Percentiles rank a stretch among this genome's conserved stretches.
These are phyloP conservation scores for Pseudonaja textilis DNA, from an alignment of 2,113 vertebrate species.

Conservation along the genomic window DNA sequence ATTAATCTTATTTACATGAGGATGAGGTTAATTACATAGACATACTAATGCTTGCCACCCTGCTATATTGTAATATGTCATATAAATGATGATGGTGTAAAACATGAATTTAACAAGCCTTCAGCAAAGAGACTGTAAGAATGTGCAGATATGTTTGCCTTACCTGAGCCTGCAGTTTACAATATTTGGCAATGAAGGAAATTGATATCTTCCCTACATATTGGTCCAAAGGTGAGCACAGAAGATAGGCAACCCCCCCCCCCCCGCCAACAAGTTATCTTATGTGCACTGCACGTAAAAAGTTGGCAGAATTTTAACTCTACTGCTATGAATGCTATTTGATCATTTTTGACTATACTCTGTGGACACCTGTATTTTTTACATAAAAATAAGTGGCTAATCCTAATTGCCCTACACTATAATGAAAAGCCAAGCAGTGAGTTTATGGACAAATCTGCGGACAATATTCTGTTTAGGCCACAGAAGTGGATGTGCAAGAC, in stretches of 20 bases:
- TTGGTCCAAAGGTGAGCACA: neutral
- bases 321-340: neutral
- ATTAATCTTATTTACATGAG: conserved; percentile 68
- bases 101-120: conserved; percentile 29
- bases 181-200: neutral
- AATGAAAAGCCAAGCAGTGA: neutral
- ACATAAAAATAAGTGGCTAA: neutral
- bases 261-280: neutral
- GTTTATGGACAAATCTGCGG: neutral
- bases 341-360: neutral
- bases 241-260: neutral
- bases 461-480: neutral
- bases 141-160: neutral
- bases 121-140: conserved; percentile 36
- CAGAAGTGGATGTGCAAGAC: neutral
- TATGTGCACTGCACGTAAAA: neutral
- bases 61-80: conserved; percentile 30
- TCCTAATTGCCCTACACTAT: neutral
- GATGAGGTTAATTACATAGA: conserved; percentile 60
- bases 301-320: neutral
- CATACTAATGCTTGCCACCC: conserved; percentile 49
- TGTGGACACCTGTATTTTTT: neutral
- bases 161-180: neutral
- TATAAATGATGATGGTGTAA: conserved; percentile 39
- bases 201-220: neutral